Conservation (phyloP, 2,113 vertebrate species). For the Circaetus gallicus region DNA sequence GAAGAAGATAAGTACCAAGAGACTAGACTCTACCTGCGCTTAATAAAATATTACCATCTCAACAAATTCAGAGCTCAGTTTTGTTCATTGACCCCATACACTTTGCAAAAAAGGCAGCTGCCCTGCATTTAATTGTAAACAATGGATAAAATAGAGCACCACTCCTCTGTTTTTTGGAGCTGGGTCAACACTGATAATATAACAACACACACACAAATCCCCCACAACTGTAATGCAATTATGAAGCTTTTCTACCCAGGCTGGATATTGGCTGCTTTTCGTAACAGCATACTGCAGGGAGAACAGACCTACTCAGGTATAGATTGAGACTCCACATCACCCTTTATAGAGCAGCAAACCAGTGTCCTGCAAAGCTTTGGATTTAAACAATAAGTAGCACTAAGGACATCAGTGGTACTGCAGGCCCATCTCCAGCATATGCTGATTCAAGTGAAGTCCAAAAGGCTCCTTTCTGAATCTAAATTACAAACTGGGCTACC, state of each 20-base stretch:
- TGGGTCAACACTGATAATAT: not conserved
- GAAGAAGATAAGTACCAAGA: not conserved
- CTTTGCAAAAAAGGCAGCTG: not conserved
- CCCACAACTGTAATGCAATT: accelerated
- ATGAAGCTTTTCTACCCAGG: not conserved
- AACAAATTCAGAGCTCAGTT: not conserved
- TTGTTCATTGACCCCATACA: not conserved
- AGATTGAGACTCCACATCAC: not conserved
- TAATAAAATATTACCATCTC: not conserved
- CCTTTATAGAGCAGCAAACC: not conserved
- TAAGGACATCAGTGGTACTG: not conserved
- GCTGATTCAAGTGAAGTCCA: not conserved
- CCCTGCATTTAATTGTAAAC: not conserved
- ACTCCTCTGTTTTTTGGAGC: not conserved
- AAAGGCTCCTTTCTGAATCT: not conserved
- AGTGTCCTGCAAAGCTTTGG: not conserved
- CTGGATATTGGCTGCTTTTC: not conserved
- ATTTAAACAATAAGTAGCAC: not conserved
- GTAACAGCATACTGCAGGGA: not conserved
- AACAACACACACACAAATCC: not conserved
- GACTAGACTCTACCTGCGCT: not conserved
- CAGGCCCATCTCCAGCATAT: not conserved
- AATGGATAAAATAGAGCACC: not conserved
- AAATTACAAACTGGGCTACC: not conserved
- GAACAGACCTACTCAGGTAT: not conserved